Percentiles rank a stretch among this genome's conserved stretches.
Conservation (phyloP, 1,140 invertebrate genomes). For the Lanistes nyassanus region DNA sequence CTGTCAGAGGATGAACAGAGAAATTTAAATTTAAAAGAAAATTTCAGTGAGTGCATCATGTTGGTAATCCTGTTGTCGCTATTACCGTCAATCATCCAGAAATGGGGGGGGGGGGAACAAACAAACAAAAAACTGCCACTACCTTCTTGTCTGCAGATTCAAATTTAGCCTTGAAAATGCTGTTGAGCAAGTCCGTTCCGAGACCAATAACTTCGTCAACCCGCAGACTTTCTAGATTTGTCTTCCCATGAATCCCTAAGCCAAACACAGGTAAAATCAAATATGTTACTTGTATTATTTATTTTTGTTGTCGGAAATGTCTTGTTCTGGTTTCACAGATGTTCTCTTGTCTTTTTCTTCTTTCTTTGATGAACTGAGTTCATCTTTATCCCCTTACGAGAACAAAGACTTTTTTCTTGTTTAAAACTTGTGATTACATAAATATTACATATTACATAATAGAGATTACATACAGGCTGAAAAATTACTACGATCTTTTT, state of each 20-base stretch:
- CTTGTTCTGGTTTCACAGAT: no score
- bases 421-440: no score
- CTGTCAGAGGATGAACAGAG: not conserved
- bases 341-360: no score
- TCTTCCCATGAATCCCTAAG: conserved; percentile 21
- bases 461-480: no score
- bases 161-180: not conserved
- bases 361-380: not conserved
- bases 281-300: no score
- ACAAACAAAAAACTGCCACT: not conserved
- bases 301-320: no score
- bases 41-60: not conserved
- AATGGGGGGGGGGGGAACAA: no score
- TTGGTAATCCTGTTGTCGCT: not conserved
- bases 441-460: no score
- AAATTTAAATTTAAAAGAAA: not conserved
- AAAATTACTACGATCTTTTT: no score
- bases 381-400: not conserved
- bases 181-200: not conserved
- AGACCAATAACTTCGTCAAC: conserved; percentile 17
- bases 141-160: conserved; percentile 9
- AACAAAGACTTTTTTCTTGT: no score
- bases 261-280: no score
- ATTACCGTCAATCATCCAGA: not conserved
- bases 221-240: not conserved